These are phyloP conservation scores for Pangasius krempfi DNA, from an alignment of 2,797 vertebrate genomes.

Conservation along the genomic window DNA sequence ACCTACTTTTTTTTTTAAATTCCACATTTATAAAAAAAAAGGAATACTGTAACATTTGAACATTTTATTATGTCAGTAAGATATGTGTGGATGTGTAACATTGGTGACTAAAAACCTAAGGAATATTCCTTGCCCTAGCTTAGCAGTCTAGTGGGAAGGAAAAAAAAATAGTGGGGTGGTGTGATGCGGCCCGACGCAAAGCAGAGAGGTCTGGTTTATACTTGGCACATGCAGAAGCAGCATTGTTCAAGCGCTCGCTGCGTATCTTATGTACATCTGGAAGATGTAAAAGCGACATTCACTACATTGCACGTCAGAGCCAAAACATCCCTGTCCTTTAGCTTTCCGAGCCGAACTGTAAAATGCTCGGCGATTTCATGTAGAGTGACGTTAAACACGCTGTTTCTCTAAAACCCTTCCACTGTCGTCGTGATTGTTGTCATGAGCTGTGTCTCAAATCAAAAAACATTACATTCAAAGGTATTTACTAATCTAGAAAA, in stretches of 20 bases:
- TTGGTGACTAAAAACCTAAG: neutral
- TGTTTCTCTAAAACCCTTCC: neutral
- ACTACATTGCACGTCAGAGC: neutral
- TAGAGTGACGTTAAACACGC: neutral
- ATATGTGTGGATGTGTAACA: neutral
- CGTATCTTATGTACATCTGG: neutral
- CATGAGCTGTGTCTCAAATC: neutral
- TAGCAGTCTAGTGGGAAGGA: neutral
- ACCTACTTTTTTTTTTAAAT: neutral
- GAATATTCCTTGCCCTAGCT: neutral
- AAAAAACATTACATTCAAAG: neutral
- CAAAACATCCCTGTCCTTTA: neutral
- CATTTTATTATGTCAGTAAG: neutral
- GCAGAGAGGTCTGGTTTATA: neutral
- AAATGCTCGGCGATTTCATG: neutral
- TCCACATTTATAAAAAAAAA: neutral
- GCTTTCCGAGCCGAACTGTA: neutral
- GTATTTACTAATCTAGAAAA: neutral
- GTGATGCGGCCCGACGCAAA: neutral
- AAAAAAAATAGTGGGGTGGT: neutral
- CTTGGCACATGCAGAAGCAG: neutral
- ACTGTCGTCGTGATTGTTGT: neutral
- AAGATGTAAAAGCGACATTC: neutral
- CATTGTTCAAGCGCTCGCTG: neutral
- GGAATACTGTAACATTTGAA: neutral